Conservation (phyloP, 2,888 invertebrate species). For the Cepaea hortensis region DNA sequence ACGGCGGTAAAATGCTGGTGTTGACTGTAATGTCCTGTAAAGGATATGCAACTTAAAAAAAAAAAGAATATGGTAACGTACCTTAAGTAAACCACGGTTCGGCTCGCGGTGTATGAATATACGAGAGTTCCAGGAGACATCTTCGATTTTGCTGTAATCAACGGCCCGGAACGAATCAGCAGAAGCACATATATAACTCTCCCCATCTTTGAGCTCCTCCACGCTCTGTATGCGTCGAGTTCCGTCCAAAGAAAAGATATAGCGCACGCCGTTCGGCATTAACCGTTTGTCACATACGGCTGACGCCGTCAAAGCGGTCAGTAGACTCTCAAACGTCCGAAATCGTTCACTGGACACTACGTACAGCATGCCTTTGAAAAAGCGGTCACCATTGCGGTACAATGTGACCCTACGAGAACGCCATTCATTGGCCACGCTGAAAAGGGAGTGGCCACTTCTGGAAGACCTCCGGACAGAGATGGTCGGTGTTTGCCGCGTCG, state of each 20-base stretch:
- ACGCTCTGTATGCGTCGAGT: slow-evolving; percentile 80
- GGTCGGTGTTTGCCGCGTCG: neutral
- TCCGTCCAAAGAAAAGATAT: slow-evolving; percentile 93
- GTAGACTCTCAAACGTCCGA: slow-evolving; percentile 93
- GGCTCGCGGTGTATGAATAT: slow-evolving; percentile 6
- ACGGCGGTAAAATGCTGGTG: no score
- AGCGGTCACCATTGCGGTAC: slow-evolving; percentile 95
- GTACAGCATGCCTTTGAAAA: slow-evolving; percentile 87
- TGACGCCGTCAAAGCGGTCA: slow-evolving; percentile 91
- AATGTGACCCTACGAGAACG: slow-evolving; percentile 84
- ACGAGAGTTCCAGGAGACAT: slow-evolving; percentile 73
- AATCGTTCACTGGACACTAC: slow-evolving; percentile 94
- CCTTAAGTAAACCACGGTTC: neutral
- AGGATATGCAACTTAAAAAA: no score
- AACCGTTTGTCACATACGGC: slow-evolving; percentile 89
- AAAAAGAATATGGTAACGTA: neutral
- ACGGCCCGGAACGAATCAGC: slow-evolving; percentile 92
- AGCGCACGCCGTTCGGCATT: slow-evolving; percentile 93
- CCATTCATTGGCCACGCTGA: slow-evolving; percentile 18
- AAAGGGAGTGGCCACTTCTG: slow-evolving; percentile 6
- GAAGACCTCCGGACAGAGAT: neutral
- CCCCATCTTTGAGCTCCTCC: slow-evolving; percentile 84
- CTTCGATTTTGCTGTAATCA: slow-evolving; percentile 83
- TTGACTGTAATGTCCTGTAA: no score
- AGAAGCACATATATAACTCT: slow-evolving; percentile 96